These are phyloP conservation scores for Micropoecilia bifurca DNA, from an alignment of 2,797 vertebrate genomes.

Conservation along the genomic window DNA sequence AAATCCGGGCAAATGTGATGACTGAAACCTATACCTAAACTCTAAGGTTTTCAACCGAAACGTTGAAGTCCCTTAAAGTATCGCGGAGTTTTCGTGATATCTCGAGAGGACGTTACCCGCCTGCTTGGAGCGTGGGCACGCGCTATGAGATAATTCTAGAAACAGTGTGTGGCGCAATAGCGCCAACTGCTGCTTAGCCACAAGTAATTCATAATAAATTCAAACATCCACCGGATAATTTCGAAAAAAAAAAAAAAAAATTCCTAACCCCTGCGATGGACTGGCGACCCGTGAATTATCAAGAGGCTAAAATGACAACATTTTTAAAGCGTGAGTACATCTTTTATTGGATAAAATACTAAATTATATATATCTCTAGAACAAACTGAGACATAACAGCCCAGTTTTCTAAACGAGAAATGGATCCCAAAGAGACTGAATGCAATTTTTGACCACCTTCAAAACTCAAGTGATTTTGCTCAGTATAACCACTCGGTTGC, in stretches of 20 bases:
- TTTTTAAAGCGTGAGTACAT: background rate
- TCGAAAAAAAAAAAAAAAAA: background rate
- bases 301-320: background rate
- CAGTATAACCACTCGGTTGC: background rate
- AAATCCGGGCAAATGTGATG: constrained; percentile 25
- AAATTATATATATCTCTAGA: background rate
- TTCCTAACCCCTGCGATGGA: too few relatives aligned
- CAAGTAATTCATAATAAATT: background rate
- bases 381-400: background rate
- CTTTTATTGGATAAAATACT: background rate
- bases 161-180: background rate
- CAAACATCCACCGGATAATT: background rate
- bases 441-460: background rate
- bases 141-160: constrained; percentile 48
- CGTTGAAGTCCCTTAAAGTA: constrained; percentile 14
- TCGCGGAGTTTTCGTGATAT: constrained; percentile 66
- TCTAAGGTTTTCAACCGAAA: constrained; percentile 27
- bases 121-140: constrained; percentile 5
- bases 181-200: constrained; percentile 19
- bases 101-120: constrained; percentile 42
- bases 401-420: background rate
- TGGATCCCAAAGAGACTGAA: background rate
- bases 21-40: constrained; percentile 58
- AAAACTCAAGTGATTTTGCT: background rate
- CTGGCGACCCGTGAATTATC: background rate